phyloP scores from a whole-genome alignment of 2,113 vertebrate species.

The Hypomesus transpacificus region DNA sequence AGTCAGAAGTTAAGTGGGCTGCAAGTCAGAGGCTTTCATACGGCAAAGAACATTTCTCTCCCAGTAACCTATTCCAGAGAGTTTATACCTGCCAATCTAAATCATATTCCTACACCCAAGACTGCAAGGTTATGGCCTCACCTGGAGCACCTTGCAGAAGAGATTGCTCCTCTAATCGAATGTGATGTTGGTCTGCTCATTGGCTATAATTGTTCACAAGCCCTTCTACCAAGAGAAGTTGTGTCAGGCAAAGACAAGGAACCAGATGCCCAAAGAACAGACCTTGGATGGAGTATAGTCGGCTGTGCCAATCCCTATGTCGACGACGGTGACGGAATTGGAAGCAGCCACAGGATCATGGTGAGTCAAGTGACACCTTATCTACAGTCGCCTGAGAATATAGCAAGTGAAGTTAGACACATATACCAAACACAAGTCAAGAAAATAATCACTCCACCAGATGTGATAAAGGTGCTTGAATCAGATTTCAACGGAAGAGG shows the following conservation, averaged over 20 bases:
- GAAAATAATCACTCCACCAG: too few species aligned
- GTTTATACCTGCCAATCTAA: slow-evolving; percentile 27
- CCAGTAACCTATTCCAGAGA: slow-evolving; percentile 24
- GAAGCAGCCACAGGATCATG: too few species aligned
- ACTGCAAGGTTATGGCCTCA: slow-evolving; percentile 32
- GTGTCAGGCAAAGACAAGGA: not conserved
- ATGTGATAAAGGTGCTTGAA: too few species aligned
- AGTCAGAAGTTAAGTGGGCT: too few species aligned
- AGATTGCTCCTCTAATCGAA: slow-evolving; percentile 19
- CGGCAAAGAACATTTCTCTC: slow-evolving; percentile 11
- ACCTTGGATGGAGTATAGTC: not conserved
- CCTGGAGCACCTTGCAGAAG: slow-evolving; percentile 26
- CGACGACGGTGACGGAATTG: too few species aligned
- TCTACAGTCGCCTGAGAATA: too few species aligned
- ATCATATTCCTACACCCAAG: slow-evolving; percentile 28
- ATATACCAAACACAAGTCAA: too few species aligned
- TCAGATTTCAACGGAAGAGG: too few species aligned
- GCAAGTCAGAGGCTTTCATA: slow-evolving; percentile 31
- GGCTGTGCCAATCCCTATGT: too few species aligned
- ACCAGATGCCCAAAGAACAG: not conserved
- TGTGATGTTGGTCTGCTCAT: slow-evolving; percentile 19
- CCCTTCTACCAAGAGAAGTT: too few species aligned
- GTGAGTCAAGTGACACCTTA: too few species aligned
- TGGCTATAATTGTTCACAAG: slow-evolving; percentile 3
- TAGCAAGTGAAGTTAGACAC: too few species aligned